Base-by-base conservation (phyloP, 1,140 invertebrate species). In the Argopecten irradians region DNA sequence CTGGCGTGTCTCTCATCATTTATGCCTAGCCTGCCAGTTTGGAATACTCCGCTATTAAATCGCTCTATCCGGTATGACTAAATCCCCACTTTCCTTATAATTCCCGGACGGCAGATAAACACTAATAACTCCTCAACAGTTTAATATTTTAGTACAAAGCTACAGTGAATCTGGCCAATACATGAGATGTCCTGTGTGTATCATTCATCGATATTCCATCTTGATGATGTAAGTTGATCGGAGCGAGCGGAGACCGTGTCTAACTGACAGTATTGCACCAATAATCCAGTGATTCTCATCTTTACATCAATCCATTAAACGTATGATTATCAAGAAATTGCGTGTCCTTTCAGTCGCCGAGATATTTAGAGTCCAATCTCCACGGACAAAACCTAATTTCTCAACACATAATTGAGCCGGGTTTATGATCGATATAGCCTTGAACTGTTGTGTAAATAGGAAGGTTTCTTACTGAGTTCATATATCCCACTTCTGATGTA, bases 91-190 rank as follows among this genome's bases (percentile, higher is more conserved):
- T 71, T 71, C 2, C 55, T n/a, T 71, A 71, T 71, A 28, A 71
- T 71, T 71, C 55, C 55, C 55, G 55, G 55, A 28, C 55, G 55
- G 55, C 55, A 71, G 55, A 71, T 71, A 71, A 71, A 71, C 8
- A n/a, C 55, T 71, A 71, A 71, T 71, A 22, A 71, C n/a, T 71
- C 55, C 55, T 71, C 55, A 71, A 71, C 55, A 71, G 55, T 71
- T 71, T 71, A 71, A 71, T 71, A 71, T n/a, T 28, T 71, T n/a
- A n/a, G 22, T 71, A 71, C 22, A 71, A 71, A 28, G 55, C 55
- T 28, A 71, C 28, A 28, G 22, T 3, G 55, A 71, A n/a, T n/a
- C 55, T 71, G 55, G 1, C 55, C 55, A 71, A 71, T 71, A 71
- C 55, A 71, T 2, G 55, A 71, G 55, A n/a, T 71, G 55, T n/a